A percentile compares a stretch with the other conserved stretches of the same genome.
phyloP scores from a whole-genome alignment of 2,797 vertebrate species.

The Fistularia tabacaria region DNA sequence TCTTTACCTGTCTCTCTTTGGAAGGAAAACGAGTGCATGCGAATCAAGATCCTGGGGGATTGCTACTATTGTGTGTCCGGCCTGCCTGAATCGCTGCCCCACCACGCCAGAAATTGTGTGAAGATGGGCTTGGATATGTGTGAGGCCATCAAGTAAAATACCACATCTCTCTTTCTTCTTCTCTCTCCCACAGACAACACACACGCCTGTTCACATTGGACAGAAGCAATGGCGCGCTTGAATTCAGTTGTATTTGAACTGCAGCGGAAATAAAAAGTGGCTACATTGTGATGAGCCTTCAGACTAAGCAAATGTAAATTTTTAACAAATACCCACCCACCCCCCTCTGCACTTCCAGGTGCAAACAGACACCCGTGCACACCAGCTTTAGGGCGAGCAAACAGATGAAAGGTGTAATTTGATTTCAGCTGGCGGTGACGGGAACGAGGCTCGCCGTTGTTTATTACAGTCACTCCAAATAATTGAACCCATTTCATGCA shows the following conservation, averaged over 20 bases:
- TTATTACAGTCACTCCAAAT: no score
- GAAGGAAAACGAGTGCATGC: conserved; percentile 98
- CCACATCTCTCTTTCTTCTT: conserved; percentile 38
- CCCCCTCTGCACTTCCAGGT: no score
- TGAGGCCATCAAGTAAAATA: conserved; percentile 95
- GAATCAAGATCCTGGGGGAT: conserved; percentile 97
- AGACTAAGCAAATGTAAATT: conserved; percentile 31
- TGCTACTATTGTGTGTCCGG: conserved; percentile 99
- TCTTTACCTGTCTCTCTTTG: conserved; percentile 17
- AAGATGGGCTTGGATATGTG: conserved; percentile 99
- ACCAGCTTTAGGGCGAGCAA: no score
- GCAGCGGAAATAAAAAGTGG: conserved; percentile 59
- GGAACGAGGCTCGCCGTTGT: no score
- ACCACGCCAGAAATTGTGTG: conserved; percentile 97
- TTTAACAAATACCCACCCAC: conserved; percentile 24
- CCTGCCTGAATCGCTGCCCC: conserved; percentile 90
- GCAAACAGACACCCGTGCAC: no score
- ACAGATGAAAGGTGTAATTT: no score
- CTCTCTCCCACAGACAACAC: conserved; percentile 20
- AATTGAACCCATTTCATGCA: no score
- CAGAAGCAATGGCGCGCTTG: conserved; percentile 54
- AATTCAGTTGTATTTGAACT: conserved; percentile 57
- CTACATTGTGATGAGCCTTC: conserved; percentile 49
- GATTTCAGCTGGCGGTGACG: no score
- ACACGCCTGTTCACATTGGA: conserved; percentile 50